A percentile compares a stretch with the other conserved stretches of the same genome.
phyloP scores from a whole-genome alignment of 2,113 vertebrate genomes.

The Epinephelus fuscoguttatus region DNA sequence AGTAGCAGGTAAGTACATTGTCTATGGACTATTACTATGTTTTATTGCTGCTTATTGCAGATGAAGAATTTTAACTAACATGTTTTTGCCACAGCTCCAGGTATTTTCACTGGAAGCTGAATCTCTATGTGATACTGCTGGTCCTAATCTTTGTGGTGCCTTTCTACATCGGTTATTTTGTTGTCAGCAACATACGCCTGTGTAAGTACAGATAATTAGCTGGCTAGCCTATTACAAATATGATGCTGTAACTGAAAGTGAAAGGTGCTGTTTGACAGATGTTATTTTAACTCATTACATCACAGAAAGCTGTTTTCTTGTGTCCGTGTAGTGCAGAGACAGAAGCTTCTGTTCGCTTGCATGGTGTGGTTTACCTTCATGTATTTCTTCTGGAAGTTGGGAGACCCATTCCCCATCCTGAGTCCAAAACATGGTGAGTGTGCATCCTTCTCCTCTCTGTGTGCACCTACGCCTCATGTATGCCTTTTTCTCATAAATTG shows the following conservation, averaged over 20 bases:
- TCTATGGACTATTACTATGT: neutral
- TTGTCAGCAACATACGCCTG: conserved; percentile 97
- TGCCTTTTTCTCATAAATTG: neutral
- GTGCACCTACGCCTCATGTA: neutral
- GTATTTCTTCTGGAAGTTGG: conserved; percentile 99
- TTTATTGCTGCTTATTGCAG: neutral
- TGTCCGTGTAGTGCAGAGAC: conserved; percentile 89
- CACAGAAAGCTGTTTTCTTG: neutral
- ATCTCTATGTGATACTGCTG: conserved; percentile 95
- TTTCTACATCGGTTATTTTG: conserved; percentile 98
- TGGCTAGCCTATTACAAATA: neutral
- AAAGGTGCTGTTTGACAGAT: neutral
- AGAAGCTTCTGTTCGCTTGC: conserved; percentile 94
- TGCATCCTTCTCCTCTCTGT: neutral
- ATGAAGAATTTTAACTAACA: neutral
- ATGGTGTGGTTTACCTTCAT: conserved; percentile 98
- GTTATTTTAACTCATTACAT: neutral
- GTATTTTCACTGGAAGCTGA: conserved; percentile 99
- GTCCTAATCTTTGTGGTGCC: conserved; percentile 97
- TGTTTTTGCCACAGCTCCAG: conserved; percentile 88
- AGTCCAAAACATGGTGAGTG: conserved; percentile 97
- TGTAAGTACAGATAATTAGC: conserved; percentile 85
- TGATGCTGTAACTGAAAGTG: neutral
- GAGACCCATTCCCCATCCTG: conserved; percentile 97
- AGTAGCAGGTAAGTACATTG: conserved; percentile 90